phyloP scores from a whole-genome alignment of 2,797 vertebrate species.

The Cetoscarus ocellatus region DNA sequence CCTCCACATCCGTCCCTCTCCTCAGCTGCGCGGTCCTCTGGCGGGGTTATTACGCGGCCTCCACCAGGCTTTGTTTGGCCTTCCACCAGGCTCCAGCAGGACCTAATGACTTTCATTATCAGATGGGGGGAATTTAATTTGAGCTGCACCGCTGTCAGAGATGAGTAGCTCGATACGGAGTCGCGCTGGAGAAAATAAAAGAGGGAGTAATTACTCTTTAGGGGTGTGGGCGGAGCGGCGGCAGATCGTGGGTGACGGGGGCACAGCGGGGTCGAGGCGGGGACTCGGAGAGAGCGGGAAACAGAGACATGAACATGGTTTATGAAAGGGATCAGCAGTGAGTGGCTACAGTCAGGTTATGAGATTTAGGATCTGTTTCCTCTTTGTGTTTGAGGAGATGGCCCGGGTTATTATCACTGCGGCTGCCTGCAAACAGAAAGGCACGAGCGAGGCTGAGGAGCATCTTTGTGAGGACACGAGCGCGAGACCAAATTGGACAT shows the following conservation, averaged over 20 bases:
- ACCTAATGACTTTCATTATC: slow-evolving; percentile 85
- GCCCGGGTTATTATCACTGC: slow-evolving; percentile 63
- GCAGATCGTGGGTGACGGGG: slow-evolving; percentile 54
- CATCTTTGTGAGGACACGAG: slow-evolving; percentile 34
- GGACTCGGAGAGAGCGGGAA: slow-evolving; percentile 22
- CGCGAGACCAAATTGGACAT: slow-evolving; percentile 68
- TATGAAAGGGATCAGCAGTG: slow-evolving; percentile 79
- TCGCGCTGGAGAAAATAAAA: slow-evolving; percentile 77
- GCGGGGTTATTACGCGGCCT: slow-evolving; percentile 68
- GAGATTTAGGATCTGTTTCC: slow-evolving; percentile 77
- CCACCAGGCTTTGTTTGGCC: slow-evolving; percentile 75
- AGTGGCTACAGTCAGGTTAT: slow-evolving; percentile 70
- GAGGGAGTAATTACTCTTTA: slow-evolving; percentile 79
- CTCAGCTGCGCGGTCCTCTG: slow-evolving; percentile 49
- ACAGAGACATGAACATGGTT: slow-evolving; percentile 44
- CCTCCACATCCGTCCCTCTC: slow-evolving; percentile 18
- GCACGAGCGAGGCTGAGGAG: slow-evolving; percentile 5
- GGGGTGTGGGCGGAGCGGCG: slow-evolving; percentile 51
- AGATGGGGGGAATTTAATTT: slow-evolving; percentile 84
- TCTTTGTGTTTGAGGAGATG: slow-evolving; percentile 70
- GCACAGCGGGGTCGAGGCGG: slow-evolving; percentile 41
- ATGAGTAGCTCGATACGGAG: slow-evolving; percentile 76
- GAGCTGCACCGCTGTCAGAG: slow-evolving; percentile 77
- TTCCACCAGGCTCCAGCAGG: slow-evolving; percentile 67
- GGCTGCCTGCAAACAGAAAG: slow-evolving; percentile 59